These are phyloP conservation scores for Epistrophella euchroma DNA, from an alignment of 2,888 invertebrate genomes.

Conservation along the genomic window DNA sequence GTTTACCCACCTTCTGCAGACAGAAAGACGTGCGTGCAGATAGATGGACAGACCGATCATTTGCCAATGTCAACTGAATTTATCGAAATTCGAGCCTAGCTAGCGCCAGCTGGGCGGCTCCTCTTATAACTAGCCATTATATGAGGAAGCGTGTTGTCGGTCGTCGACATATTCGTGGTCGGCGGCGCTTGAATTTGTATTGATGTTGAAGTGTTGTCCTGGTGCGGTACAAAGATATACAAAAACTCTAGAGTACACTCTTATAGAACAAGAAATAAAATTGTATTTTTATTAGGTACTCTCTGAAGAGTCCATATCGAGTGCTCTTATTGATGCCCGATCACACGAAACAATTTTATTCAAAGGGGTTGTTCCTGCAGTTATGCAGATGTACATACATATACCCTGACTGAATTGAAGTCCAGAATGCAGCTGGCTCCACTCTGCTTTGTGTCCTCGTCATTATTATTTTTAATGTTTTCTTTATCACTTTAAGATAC, in stretches of 20 bases:
- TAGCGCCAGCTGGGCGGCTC: slow-evolving; percentile 67
- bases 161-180: slow-evolving; percentile 5
- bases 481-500: slow-evolving; percentile 57
- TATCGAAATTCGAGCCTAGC: slow-evolving; percentile 44
- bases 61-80: slow-evolving; percentile 49
- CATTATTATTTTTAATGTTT: slow-evolving; percentile 49
- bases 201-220: slow-evolving; percentile 59
- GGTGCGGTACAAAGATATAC: slow-evolving; percentile 45
- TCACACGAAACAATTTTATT: slow-evolving; percentile 33
- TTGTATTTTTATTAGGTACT: slow-evolving; percentile 65
- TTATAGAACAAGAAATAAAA: slow-evolving; percentile 49
- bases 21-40: neutral
- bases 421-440: slow-evolving; percentile 53
- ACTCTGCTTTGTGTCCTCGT: slow-evolving; percentile 6
- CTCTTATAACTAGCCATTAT: slow-evolving; percentile 17
- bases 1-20: slow-evolving; percentile 68
- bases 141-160: neutral
- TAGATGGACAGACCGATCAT: slow-evolving; percentile 22
- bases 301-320: slow-evolving; percentile 60
- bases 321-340: slow-evolving; percentile 14
- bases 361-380: slow-evolving; percentile 56
- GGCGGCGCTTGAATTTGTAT: slow-evolving; percentile 30
- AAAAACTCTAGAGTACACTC: slow-evolving; percentile 32
- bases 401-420: slow-evolving; percentile 6
- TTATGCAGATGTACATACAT: slow-evolving; percentile 21